Conservation (phyloP, 2,113 vertebrate genomes). For the Chamaetylas fuelleborni region DNA sequence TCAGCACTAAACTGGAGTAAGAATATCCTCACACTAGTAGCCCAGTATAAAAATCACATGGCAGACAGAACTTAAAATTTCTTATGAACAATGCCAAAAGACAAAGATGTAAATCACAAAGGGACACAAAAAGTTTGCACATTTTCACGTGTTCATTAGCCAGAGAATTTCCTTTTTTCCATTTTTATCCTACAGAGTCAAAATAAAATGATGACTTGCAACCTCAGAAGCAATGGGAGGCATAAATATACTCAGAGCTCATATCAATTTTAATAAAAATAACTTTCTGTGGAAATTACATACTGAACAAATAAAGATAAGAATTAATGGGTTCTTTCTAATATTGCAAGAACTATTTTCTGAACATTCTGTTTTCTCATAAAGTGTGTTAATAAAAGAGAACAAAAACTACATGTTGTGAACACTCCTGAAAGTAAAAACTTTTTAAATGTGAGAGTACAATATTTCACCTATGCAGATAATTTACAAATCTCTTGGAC, state of each 20-base stretch:
- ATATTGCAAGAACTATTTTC: neutral
- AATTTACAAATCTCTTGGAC: neutral
- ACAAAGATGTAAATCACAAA: neutral
- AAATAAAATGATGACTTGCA: neutral
- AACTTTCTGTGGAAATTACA: neutral
- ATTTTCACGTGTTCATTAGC: neutral
- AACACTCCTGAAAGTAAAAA: neutral
- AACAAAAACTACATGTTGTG: neutral
- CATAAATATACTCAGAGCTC: neutral
- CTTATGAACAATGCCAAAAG: neutral
- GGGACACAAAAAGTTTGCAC: neutral
- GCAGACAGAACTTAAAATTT: neutral
- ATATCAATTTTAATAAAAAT: neutral
- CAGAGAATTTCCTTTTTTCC: neutral
- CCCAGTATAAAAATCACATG: rapidly evolving
- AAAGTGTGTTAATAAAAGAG: neutral
- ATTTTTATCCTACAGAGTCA: neutral
- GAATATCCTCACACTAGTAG: neutral
- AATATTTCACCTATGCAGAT: neutral
- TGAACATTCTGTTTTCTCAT: neutral
- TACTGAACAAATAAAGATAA: neutral
- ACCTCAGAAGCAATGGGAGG: neutral
- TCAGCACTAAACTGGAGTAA: rapidly evolving
- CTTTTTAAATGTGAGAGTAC: neutral
- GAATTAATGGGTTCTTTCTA: neutral